Evolutionary conservation across 2,113 vertebrate genomes (phyloP).

Genomic region (Mobula birostris): DNA sequence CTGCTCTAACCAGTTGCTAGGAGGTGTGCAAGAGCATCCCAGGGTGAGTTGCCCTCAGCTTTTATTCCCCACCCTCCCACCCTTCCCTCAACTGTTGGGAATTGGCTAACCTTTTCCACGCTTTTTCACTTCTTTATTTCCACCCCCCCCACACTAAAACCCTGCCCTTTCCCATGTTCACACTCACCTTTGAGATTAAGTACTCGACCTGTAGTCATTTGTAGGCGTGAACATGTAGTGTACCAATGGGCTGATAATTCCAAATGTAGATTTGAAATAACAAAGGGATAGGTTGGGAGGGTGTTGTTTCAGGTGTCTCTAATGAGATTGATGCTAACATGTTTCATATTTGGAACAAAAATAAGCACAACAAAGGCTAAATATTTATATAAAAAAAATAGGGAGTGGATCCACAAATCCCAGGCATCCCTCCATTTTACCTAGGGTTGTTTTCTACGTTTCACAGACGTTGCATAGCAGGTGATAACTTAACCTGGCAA

Average conservation of each 20-base stretch:
- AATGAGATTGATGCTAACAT: too few species aligned
- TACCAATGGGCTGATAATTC: not conserved
- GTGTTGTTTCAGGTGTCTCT: not conserved
- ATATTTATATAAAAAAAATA: not conserved
- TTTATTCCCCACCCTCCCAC: not conserved
- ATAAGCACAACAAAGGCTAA: not conserved
- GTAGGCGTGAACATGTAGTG: not conserved
- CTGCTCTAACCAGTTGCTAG: conserved; percentile 36
- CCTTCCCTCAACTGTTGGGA: conserved; percentile 5
- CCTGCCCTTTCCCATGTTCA: not conserved
- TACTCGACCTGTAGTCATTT: not conserved
- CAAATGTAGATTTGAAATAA: not conserved
- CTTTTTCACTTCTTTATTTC: not conserved
- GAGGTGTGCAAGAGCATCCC: conserved; percentile 35
- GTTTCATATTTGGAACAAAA: not conserved
- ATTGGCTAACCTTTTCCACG: conserved; percentile 10
- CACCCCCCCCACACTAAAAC: not conserved
- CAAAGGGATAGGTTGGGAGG: too few species aligned
- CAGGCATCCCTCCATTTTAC: not conserved
- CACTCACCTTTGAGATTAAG: not conserved
- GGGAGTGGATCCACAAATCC: not conserved
- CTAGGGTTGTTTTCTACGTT: not conserved
- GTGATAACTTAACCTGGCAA: not conserved
- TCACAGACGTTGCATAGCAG: not conserved
- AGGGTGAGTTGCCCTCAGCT: conserved; percentile 33